Conservation (phyloP, 2,797 vertebrate genomes). For the Sebastiscus albofasciatus region DNA sequence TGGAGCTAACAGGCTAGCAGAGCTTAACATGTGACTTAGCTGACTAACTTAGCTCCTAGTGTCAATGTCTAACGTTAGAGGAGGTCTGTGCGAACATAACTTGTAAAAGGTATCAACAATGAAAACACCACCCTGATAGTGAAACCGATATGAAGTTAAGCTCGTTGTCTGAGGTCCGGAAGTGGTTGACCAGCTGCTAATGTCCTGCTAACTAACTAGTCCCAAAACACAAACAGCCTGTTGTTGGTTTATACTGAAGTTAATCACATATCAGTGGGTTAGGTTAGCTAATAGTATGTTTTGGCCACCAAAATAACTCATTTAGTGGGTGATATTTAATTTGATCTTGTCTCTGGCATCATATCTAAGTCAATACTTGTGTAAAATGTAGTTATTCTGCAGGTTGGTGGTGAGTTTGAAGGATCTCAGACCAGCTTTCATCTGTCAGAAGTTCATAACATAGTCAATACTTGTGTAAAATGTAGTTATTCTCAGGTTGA, state of each 20-base stretch:
- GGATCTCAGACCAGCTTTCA: neutral
- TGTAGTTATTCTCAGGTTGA: neutral
- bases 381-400: rapidly evolving
- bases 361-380: neutral
- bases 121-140: neutral
- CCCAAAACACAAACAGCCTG: neutral
- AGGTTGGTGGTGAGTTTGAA: neutral
- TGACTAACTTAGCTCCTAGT: constrained; percentile 35
- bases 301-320: neutral
- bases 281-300: neutral
- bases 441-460: neutral
- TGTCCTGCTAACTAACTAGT: neutral
- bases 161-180: neutral
- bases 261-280: neutral
- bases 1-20: constrained; percentile 63
- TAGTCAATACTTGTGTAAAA: neutral
- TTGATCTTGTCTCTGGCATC: neutral
- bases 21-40: constrained; percentile 35
- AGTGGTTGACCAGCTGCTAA: neutral
- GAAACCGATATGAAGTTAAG: neutral
- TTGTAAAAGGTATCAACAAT: neutral
- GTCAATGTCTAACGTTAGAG: neutral
- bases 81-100: neutral
- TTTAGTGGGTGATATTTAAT: neutral
- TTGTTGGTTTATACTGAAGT: neutral